Conservation (phyloP, 2,888 invertebrate genomes). For the Apodemia duryi region DNA sequence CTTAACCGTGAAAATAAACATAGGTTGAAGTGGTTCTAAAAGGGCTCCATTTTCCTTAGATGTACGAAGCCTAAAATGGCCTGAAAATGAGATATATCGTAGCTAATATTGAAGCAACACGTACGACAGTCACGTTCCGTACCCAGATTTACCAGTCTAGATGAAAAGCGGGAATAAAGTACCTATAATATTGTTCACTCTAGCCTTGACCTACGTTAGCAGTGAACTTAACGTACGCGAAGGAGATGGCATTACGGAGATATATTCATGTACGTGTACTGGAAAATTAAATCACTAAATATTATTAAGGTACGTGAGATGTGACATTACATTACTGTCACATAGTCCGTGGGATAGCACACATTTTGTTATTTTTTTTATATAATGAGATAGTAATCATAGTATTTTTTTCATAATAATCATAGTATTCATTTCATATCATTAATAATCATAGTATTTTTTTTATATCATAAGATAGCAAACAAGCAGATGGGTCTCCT, state of each 20-base stretch:
- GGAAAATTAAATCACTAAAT: too few species aligned
- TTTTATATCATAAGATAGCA: too few species aligned
- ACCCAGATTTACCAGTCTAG: conserved; percentile 2
- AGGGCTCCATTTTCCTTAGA: background rate
- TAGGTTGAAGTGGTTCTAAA: background rate
- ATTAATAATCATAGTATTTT: too few species aligned
- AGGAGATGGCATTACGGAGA: background rate
- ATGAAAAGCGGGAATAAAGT: background rate
- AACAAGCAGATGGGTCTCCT: too few species aligned
- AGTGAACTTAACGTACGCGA: background rate
- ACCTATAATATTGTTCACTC: background rate
- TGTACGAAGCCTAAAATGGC: conserved; percentile 6
- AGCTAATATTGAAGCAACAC: conserved; percentile 1
- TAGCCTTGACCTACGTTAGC: background rate
- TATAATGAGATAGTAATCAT: too few species aligned
- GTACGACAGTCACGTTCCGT: background rate
- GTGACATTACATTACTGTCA: too few species aligned
- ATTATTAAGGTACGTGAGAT: too few species aligned
- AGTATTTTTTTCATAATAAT: too few species aligned
- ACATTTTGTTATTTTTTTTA: too few species aligned
- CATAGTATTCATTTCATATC: too few species aligned
- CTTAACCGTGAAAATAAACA: background rate
- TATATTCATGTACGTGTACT: too few species aligned
- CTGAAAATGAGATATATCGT: background rate
- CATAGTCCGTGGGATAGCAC: too few species aligned